phyloP scores from a whole-genome alignment of 2,113 vertebrate genomes.

The Tychaedon coryphoeus region DNA sequence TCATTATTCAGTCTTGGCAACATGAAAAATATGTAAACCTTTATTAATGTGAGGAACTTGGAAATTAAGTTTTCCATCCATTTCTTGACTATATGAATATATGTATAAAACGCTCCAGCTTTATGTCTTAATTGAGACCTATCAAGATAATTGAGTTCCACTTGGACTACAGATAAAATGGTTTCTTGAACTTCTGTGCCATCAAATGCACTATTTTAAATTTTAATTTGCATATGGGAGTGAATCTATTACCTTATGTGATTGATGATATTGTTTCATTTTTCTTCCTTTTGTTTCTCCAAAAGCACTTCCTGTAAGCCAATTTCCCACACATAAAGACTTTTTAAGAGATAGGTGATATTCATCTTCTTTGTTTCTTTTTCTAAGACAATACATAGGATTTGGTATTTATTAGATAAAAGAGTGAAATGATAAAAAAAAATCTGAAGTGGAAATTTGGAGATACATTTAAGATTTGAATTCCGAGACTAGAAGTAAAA shows the following conservation, averaged over 20 bases:
- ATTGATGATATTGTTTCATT: neutral
- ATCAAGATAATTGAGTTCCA: neutral
- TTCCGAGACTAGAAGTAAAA: neutral
- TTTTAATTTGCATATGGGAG: neutral
- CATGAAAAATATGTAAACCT: neutral
- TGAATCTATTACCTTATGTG: neutral
- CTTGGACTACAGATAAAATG: neutral
- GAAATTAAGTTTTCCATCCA: neutral
- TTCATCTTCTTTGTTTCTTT: neutral
- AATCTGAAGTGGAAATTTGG: neutral
- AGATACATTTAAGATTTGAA: neutral
- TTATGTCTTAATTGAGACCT: neutral
- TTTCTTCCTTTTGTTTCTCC: neutral
- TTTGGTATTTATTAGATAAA: neutral
- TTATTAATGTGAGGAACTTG: neutral
- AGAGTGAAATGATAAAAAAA: neutral
- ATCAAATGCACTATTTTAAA: neutral
- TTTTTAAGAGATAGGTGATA: neutral
- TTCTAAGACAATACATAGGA: neutral
- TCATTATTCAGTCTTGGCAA: neutral
- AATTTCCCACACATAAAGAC: neutral
- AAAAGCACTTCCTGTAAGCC: neutral
- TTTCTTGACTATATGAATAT: accelerated
- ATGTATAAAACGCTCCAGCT: accelerated
- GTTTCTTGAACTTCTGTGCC: neutral